Conservation (phyloP, 1,140 invertebrate genomes). For the Cydia strobilella region DNA sequence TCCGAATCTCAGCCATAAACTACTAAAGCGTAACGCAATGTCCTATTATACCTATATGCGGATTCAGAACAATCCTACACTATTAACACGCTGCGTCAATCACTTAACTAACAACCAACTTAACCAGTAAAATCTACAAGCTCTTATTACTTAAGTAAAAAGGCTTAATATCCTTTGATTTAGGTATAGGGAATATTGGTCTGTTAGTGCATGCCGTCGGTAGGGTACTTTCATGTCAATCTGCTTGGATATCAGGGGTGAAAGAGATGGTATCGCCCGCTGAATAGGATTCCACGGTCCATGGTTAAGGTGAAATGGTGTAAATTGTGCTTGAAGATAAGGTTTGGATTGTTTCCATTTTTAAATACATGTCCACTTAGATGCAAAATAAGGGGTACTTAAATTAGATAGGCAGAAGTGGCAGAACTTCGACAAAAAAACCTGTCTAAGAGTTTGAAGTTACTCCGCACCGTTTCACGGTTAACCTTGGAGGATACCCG, state of each 20-base stretch:
- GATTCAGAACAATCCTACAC: slow-evolving; percentile 25
- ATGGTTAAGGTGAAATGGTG: slow-evolving; percentile 5
- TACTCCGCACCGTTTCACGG: too few relatives aligned
- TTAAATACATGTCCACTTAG: background rate
- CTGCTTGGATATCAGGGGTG: slow-evolving; percentile 12
- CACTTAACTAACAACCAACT: slow-evolving; percentile 13
- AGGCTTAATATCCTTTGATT: background rate
- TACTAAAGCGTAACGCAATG: slow-evolving; percentile 19
- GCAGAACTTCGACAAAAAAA: too few relatives aligned
- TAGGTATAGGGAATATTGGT: background rate
- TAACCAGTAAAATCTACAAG: background rate
- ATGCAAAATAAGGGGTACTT: background rate
- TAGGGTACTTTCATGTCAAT: slow-evolving; percentile 31
- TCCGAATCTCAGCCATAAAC: slow-evolving; percentile 12
- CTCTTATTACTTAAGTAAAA: background rate
- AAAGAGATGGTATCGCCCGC: slow-evolving; percentile 27
- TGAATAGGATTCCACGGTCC: slow-evolving; percentile 30
- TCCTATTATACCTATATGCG: slow-evolving; percentile 26
- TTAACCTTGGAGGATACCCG: too few relatives aligned
- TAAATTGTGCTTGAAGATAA: background rate
- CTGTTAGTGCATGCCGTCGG: background rate
- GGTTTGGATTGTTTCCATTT: background rate
- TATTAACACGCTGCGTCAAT: slow-evolving; percentile 20
- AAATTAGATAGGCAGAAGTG: too few relatives aligned
- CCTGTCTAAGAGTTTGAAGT: too few relatives aligned